phyloP scores from a whole-genome alignment of 2,113 vertebrate genomes.

The cattle (Bos taurus) region ARS-UCD2.0 NC_037343.1:61187501-61188000 shows the following conservation, averaged over 20 bases:
- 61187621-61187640: background rate
- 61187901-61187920: background rate
- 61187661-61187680: background rate
- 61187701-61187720: background rate
- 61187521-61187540: background rate
- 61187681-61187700: background rate
- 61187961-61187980: background rate
- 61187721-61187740: background rate
- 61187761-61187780: background rate
- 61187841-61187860: background rate
- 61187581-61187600: background rate
- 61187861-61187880: background rate
- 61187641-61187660: background rate
- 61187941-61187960: background rate
- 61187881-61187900: background rate
- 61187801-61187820: background rate
- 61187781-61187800: background rate
- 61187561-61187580: background rate
- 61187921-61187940: background rate
- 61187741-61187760: background rate
- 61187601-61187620: background rate
- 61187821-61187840: background rate
- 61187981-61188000: background rate
- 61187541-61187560: background rate
- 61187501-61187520: background rate